phyloP scores from a whole-genome alignment of 2,113 vertebrate species.

The Pavo muticus region DNA sequence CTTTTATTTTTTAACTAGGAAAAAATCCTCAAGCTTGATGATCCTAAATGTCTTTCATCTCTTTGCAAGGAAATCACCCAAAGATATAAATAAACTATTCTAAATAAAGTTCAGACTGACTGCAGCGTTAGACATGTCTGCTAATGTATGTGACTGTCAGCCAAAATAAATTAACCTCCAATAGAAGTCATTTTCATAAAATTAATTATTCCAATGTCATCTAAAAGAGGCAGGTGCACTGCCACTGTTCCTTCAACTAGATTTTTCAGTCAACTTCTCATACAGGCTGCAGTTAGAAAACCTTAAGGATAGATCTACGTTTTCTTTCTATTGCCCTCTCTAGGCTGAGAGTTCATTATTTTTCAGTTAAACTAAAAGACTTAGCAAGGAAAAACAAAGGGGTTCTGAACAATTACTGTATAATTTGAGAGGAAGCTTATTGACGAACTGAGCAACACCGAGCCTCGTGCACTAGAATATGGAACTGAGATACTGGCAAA shows the following conservation, averaged over 20 bases:
- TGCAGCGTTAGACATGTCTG: constrained; percentile 60
- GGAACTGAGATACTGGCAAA: background rate
- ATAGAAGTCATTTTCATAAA: constrained; percentile 70
- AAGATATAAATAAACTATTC: constrained; percentile 79
- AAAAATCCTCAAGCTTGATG: background rate
- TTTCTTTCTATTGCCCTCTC: background rate
- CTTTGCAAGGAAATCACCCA: constrained; percentile 75
- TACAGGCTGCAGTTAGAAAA: background rate
- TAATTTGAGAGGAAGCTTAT: background rate
- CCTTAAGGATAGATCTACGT: background rate
- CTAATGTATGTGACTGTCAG: constrained; percentile 73
- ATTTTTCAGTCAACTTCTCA: constrained; percentile 9
- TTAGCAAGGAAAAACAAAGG: background rate
- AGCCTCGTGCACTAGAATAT: background rate
- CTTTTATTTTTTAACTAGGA: background rate
- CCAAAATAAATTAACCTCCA: constrained; percentile 78
- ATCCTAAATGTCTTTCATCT: constrained; percentile 12
- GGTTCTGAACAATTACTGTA: background rate
- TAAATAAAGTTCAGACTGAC: constrained; percentile 77
- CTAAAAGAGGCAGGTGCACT: constrained; percentile 63
- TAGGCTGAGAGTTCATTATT: background rate
- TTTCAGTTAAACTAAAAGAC: constrained; percentile 12
- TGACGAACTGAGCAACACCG: background rate
- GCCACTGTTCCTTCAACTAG: background rate
- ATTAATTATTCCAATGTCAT: constrained; percentile 76